A percentile compares a stretch with the other conserved stretches of the same genome.
Conservation (phyloP, 2,113 vertebrate genomes). For the Cricetomys ansorgei region DNA sequence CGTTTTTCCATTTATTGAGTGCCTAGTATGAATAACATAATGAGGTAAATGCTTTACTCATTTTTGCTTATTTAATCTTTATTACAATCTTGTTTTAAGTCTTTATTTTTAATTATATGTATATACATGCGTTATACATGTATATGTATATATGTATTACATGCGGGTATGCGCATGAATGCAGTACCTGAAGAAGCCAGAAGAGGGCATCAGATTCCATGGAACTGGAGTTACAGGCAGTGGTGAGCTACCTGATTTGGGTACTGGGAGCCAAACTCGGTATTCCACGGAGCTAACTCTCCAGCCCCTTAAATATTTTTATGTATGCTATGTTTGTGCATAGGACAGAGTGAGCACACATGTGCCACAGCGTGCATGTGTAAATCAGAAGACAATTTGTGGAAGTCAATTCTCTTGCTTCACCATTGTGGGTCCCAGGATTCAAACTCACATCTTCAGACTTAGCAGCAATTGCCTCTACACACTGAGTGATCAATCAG, state of each 20-base stretch:
- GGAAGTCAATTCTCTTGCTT: background rate
- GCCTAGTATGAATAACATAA: background rate
- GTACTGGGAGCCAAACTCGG: background rate
- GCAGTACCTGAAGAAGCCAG: background rate
- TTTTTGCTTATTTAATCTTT: slow-evolving; percentile 41
- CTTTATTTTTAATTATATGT: background rate
- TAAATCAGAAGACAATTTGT: background rate
- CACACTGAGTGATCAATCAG: background rate
- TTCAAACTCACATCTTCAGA: background rate
- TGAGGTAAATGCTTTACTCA: slow-evolving; percentile 5
- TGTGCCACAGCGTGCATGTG: background rate
- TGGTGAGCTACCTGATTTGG: background rate
- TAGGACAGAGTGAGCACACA: background rate
- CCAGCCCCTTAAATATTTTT: background rate
- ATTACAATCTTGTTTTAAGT: background rate
- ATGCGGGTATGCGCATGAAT: background rate
- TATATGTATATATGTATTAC: too few species aligned
- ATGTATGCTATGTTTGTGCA: background rate
- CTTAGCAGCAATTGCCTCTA: background rate
- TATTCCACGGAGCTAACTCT: background rate
- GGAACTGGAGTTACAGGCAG: background rate
- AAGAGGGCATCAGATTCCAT: background rate
- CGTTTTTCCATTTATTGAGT: background rate
- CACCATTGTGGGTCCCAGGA: background rate
- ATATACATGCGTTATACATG: too few species aligned